Percentiles rank a stretch among this genome's conserved stretches.
phyloP scores from a whole-genome alignment of 1,140 invertebrate species.

The Cyclina sinensis region DNA sequence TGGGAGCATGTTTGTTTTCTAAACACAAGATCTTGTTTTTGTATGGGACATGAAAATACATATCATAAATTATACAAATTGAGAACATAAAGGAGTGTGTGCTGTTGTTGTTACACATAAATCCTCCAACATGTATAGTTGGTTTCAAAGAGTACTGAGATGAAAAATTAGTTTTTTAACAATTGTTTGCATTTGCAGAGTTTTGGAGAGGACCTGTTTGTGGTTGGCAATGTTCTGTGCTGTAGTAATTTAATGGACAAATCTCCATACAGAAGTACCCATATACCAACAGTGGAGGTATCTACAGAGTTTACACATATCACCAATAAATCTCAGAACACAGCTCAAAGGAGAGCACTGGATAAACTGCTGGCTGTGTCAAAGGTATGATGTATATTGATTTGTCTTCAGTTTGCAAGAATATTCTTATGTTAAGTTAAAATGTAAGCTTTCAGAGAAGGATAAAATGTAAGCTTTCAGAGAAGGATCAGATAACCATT shows the following conservation, averaged over 20 bases:
- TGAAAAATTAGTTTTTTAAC: no score
- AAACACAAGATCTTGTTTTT: no score
- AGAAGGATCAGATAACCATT: no score
- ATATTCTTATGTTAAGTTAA: not conserved
- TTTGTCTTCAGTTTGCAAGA: not conserved
- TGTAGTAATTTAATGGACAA: slow-evolving; percentile 57
- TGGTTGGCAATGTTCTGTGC: slow-evolving; percentile 29
- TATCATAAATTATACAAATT: no score
- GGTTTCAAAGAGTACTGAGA: no score
- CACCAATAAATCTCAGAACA: slow-evolving; percentile 41
- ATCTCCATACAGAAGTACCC: not conserved
- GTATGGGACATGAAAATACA: no score
- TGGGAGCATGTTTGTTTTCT: no score
- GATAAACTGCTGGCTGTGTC: slow-evolving; percentile 9
- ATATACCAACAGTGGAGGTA: not conserved
- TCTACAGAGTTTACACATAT: slow-evolving; percentile 39
- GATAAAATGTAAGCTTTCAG: no score
- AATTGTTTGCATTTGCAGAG: slow-evolving; percentile 24
- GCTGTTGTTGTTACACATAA: no score
- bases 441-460: not conserved
- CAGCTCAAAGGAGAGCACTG: slow-evolving; percentile 22
- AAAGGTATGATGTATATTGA: slow-evolving; percentile 42
- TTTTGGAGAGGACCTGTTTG: slow-evolving; percentile 54
- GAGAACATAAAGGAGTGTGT: no score
- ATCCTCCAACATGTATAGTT: no score